Base-by-base conservation (phyloP, 2,888 invertebrate genomes). In the Tridacna crocea region DNA sequence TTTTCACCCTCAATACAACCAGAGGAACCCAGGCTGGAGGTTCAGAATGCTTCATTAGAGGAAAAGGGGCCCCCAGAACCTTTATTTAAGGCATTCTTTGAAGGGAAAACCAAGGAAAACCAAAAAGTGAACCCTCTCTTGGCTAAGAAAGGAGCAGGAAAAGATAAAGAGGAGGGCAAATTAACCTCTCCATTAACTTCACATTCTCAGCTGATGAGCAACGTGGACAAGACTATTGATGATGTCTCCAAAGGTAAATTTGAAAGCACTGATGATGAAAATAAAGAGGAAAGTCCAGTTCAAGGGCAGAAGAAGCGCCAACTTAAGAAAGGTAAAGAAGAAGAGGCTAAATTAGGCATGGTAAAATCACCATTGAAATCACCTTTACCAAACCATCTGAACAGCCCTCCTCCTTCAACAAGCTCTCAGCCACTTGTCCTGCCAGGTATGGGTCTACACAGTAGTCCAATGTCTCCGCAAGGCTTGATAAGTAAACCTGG, bases 201-300 rank as follows among this genome's bases (percentile, higher is more conserved):
- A 63, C 68, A 82, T 48, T 60, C 82, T 66, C 73, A 80, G 12
- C 72, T 78, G 19, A 88, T 89, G 87, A 91, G 89, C 75, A 97
- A 97, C 0, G 96, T 97, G 15, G 98, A 98, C 92, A 98, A 98
- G 90, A 96, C 97, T 19, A 98, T 98, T 87, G 98, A 98, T 88
- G 98, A 98, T 92, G 98, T 98, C 0, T 96, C 98, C 0, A 96
- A 97, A 88, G 97, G 97, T 91, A 75, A 94, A 92, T 92, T 94
- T 88, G 92, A 90, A 55, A 83, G 81, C 36, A 80, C 85, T 48
- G 89, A 88, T 72, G 85, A 80, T 60, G 85, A 85, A 74, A 60
- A 80, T 13, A 74, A 68, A 1, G 60, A 66, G 46, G 80, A 66
- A n/a, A 80, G 82, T 24, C 66, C 65, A 11, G 46, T 70, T 15